Conservation (phyloP, 2,113 vertebrate species). For the Arothron firmamentum region DNA sequence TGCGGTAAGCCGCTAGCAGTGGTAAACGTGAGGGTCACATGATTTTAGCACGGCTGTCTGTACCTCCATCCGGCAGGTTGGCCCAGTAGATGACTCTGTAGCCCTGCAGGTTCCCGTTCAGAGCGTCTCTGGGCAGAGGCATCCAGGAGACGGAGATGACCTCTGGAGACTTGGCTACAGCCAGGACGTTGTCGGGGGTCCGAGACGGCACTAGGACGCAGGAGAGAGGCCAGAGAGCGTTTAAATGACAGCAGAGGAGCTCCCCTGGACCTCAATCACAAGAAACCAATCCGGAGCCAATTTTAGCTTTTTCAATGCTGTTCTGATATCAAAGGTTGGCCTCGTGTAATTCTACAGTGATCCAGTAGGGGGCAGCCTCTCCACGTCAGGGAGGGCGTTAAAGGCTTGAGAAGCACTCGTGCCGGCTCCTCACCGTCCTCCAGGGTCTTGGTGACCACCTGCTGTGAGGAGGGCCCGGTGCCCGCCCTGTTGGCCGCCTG, state of each 20-base stretch:
- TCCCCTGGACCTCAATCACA: too few species aligned
- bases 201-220: slow-evolving; percentile 86
- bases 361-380: slow-evolving; percentile 51
- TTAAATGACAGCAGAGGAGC: background rate
- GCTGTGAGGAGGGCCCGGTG: slow-evolving; percentile 95
- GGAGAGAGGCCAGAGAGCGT: background rate
- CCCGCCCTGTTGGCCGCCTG: slow-evolving; percentile 95
- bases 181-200: slow-evolving; percentile 93
- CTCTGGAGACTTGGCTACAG: slow-evolving; percentile 92
- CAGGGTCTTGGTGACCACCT: slow-evolving; percentile 94
- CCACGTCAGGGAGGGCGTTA: background rate
- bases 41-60: background rate
- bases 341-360: slow-evolving; percentile 7
- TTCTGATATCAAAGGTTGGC: background rate
- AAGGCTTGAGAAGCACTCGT: too few species aligned
- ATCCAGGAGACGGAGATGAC: slow-evolving; percentile 97
- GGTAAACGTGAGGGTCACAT: background rate
- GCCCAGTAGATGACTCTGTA: slow-evolving; percentile 98
- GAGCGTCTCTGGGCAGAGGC: slow-evolving; percentile 85
- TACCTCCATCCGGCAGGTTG: slow-evolving; percentile 96
- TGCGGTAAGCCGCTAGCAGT: background rate
- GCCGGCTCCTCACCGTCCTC: slow-evolving; percentile 83
- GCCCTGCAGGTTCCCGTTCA: slow-evolving; percentile 96
- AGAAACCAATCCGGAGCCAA: too few species aligned
- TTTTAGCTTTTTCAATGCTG: background rate